phyloP scores from a whole-genome alignment of 2,797 vertebrate genomes.

The Bryconaethiops microstoma region DNA sequence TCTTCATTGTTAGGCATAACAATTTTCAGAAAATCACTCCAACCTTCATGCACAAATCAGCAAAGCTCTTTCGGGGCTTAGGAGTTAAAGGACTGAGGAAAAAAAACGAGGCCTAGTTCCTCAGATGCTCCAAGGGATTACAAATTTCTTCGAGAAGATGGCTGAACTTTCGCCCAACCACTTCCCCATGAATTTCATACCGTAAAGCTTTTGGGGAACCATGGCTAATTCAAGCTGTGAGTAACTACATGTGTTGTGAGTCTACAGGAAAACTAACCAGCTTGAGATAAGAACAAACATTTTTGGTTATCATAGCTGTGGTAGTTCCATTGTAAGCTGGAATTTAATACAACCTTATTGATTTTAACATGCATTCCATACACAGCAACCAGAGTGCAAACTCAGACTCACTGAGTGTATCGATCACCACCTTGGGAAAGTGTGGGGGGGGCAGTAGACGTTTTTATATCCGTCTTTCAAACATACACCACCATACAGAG shows the following conservation, averaged over 20 bases:
- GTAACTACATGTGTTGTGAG: slow-evolving; percentile 1
- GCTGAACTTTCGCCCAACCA: background rate
- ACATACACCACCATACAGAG: slow-evolving; percentile 46
- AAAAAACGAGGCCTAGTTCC: slow-evolving; percentile 13
- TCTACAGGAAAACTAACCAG: slow-evolving; percentile 18
- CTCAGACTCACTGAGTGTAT: slow-evolving; percentile 47
- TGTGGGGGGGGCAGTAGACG: slow-evolving; percentile 39
- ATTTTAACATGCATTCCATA: slow-evolving; percentile 36
- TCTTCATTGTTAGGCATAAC: background rate
- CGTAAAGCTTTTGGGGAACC: slow-evolving; percentile 4
- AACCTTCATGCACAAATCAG: slow-evolving; percentile 10
- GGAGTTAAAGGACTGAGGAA: slow-evolving; percentile 29
- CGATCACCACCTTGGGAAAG: slow-evolving; percentile 40
- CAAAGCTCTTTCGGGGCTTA: slow-evolving; percentile 43
- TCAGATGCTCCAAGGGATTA: background rate
- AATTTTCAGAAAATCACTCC: background rate
- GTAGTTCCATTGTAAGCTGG: too few relatives aligned
- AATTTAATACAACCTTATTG: background rate
- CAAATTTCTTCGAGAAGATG: background rate
- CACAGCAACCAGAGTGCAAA: slow-evolving; percentile 53
- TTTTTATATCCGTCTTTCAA: slow-evolving; percentile 44
- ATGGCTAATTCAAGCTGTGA: slow-evolving; percentile 41
- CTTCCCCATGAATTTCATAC: background rate
- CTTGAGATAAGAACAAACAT: background rate
- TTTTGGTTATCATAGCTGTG: background rate